These are phyloP conservation scores for Sciaenops ocellatus DNA, from an alignment of 2,797 vertebrate genomes.

Conservation along the genomic window DNA sequence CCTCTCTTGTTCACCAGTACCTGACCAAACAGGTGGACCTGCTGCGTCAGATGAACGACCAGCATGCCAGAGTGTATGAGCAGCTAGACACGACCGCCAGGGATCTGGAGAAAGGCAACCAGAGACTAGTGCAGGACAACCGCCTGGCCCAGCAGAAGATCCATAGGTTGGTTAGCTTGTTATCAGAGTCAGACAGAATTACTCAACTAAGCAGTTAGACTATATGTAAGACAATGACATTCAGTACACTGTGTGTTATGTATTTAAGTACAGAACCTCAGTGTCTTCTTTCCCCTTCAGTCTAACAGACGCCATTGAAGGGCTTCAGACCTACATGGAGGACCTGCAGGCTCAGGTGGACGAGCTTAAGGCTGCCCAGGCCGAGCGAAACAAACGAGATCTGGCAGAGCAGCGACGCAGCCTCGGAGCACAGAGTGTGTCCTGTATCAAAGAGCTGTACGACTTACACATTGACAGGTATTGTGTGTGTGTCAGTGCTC, in stretches of 20 bases:
- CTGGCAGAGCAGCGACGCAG: slow-evolving; percentile 83
- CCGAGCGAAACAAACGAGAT: slow-evolving; percentile 80
- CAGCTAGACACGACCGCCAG: slow-evolving; percentile 92
- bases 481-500: neutral
- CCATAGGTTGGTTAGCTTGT: slow-evolving; percentile 81
- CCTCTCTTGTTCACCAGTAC: slow-evolving; percentile 74
- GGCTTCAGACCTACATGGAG: slow-evolving; percentile 91
- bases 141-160: slow-evolving; percentile 93
- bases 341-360: slow-evolving; percentile 93
- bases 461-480: slow-evolving; percentile 91
- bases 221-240: neutral
- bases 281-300: slow-evolving; percentile 72
- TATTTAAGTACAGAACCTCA: neutral
- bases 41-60: slow-evolving; percentile 95
- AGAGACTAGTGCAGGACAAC: slow-evolving; percentile 91
- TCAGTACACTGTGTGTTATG: neutral
- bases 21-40: slow-evolving; percentile 94
- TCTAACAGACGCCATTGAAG: slow-evolving; percentile 93
- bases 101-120: slow-evolving; percentile 93
- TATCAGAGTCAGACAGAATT: neutral
- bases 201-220: neutral
- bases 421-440: slow-evolving; percentile 88
- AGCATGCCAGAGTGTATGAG: slow-evolving; percentile 96
- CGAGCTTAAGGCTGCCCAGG: slow-evolving; percentile 85
- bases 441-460: slow-evolving; percentile 93